A percentile compares a stretch with the other conserved stretches of the same genome.
Evolutionary conservation across 2,888 invertebrate genomes (phyloP).

Genomic region (Villa cingulata): DNA sequence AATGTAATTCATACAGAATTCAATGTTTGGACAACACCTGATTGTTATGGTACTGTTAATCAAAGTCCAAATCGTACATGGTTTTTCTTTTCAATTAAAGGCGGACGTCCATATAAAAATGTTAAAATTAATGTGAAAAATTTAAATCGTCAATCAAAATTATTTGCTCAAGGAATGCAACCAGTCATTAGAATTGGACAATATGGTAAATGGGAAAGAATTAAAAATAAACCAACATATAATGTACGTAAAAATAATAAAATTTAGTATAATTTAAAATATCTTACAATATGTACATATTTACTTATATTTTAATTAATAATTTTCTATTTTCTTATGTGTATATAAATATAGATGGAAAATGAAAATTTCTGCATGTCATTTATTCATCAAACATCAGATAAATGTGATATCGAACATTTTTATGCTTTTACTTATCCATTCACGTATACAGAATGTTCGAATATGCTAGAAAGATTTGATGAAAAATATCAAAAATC

Average conservation of each 20-base stretch:
- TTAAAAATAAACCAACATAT: conserved; percentile 64
- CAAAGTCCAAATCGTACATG: conserved; percentile 84
- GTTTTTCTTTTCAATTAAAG: conserved; percentile 76
- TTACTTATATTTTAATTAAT: not conserved
- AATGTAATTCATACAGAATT: conserved; percentile 50
- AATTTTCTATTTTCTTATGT: no score
- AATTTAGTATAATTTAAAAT: not conserved
- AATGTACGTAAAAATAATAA: conserved; percentile 40
- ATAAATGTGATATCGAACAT: conserved; percentile 54
- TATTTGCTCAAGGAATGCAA: conserved; percentile 84
- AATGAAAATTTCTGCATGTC: conserved; percentile 61
- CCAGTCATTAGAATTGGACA: conserved; percentile 68
- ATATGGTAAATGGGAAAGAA: conserved; percentile 69
- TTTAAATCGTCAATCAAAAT: conserved; percentile 77
- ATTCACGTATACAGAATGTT: conserved; percentile 70
- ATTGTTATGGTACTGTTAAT: conserved; percentile 74
- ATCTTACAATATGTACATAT: not conserved
- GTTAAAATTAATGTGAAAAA: conserved; percentile 76
- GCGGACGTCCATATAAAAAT: conserved; percentile 39
- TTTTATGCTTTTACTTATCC: conserved; percentile 90
- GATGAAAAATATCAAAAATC: conserved; percentile 38
- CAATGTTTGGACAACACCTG: conserved; percentile 81
- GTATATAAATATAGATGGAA: conserved; percentile 37
- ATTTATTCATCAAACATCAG: conserved; percentile 57
- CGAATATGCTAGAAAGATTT: conserved; percentile 54